Evolutionary conservation across 2,113 vertebrate species (phyloP), one percentile per base, ranked within the genome.

Genomic region (Peromyscus leucopus): DNA sequence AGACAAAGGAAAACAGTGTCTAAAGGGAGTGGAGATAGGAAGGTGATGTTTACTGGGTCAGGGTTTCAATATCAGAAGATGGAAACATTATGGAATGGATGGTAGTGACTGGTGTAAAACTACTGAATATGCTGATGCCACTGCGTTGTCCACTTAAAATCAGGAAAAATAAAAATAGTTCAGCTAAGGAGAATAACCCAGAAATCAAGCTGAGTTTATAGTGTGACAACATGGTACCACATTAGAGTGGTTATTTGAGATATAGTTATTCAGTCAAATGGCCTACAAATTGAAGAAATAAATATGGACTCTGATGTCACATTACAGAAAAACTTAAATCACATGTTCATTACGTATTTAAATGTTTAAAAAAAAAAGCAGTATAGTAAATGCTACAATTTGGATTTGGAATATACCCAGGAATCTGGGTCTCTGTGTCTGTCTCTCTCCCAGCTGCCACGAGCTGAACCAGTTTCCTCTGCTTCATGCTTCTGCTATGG

Each of bases 291-390:
- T 90, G 16, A 6, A 86, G 90, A 90, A 84, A 85, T 21, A 36
- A 48, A 69, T 51, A 48, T 26, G 11, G 7, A 26, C n/a, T 61
- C 36, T 79, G 31, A 55, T 51, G 46, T 33, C 28, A 55, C 76
- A 17, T 55, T 15, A 80, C n/a, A 82, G 80, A 87, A 59, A 79
- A 72, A 65, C n/a, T 86, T 86, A 76, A 67, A 82, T 36, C 72
- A 36, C 17, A 93, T 48, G 86, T 39, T 76, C 12, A 31, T 63
- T 76, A 90, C 59, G 82, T 61, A 55, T 65, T 93, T 95, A 90
- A 71, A 61, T 28, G 7, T 69, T 36, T 51, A 11, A 48, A 75
- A 48, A 48, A 48, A 86, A 83, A 86, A 59, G 7, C 28, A 86
- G 48, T 22, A n/a, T 7, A 24, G 21, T 26, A 80, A 55, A 79